A percentile compares a stretch with the other conserved stretches of the same genome.
Evolutionary conservation across 1,140 invertebrate species (phyloP).

Genomic region (Drosophila fuyamai): DNA sequence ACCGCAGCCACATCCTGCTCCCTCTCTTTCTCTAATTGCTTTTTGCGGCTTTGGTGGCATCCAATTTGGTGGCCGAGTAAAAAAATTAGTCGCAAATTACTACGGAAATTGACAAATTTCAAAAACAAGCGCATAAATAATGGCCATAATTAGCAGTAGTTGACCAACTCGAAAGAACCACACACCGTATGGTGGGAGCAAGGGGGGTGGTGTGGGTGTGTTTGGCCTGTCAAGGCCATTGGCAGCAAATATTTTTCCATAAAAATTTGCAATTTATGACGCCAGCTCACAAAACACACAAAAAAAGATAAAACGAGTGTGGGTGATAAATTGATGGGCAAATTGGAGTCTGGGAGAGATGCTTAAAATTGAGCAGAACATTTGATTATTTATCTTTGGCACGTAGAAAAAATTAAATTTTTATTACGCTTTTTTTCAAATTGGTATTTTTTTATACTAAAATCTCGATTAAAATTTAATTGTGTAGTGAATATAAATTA

Average conservation of each 20-base stretch:
- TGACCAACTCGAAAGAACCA: constrained; percentile 23
- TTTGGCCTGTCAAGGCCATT: constrained; percentile 38
- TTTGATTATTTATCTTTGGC: not conserved
- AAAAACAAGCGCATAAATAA: constrained; percentile 53
- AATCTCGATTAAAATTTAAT: not conserved
- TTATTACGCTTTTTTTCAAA: too few relatives aligned
- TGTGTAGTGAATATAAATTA: not conserved
- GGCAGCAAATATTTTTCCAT: constrained; percentile 28
- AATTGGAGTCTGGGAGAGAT: not conserved
- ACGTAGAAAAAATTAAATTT: not conserved
- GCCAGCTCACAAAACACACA: constrained; percentile 17
- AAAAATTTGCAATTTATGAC: constrained; percentile 36
- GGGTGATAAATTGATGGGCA: constrained; percentile 13
- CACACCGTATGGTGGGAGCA: not conserved
- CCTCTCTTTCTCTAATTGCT: constrained; percentile 30
- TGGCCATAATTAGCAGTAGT: constrained; percentile 50
- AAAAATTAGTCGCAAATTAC: constrained; percentile 45
- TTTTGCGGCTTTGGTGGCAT: constrained; percentile 21
- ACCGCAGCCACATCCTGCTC: not conserved
- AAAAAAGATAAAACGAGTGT: constrained; percentile 9
- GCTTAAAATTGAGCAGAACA: not conserved
- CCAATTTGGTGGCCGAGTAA: not conserved
- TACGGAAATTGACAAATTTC: constrained; percentile 48
- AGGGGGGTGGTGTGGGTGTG: not conserved
- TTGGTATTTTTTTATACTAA: not conserved